Conservation (phyloP, 1,140 invertebrate species). For the Drosophila nasuta region DNA sequence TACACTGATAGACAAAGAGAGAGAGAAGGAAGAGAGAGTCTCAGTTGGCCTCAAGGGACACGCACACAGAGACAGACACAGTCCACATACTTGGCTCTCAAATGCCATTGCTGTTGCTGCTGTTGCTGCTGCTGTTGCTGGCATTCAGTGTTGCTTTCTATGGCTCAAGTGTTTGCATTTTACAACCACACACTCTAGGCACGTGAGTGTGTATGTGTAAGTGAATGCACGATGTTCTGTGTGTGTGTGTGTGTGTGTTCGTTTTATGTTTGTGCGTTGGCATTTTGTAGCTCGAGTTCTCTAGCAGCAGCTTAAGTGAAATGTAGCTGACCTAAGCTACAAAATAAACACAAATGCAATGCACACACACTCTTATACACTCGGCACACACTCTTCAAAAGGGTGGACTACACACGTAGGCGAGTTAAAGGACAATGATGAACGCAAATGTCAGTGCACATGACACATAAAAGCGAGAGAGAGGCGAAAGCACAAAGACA, state of each 20-base stretch:
- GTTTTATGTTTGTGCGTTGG: slow-evolving; percentile 54
- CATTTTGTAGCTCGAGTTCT: slow-evolving; percentile 50
- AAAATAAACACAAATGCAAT: slow-evolving; percentile 65
- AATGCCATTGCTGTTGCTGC: slow-evolving; percentile 21
- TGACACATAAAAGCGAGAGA: slow-evolving; percentile 19
- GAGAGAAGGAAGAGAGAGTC: not conserved
- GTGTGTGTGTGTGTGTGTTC: slow-evolving; percentile 33
- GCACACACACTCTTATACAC: slow-evolving; percentile 17
- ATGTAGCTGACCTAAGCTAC: slow-evolving; percentile 79
- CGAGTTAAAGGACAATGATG: slow-evolving; percentile 35
- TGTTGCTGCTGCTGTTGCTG: slow-evolving; percentile 39
- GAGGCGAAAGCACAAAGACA: not conserved
- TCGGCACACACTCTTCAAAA: slow-evolving; percentile 8
- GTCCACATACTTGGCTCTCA: slow-evolving; percentile 8
- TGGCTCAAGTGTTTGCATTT: slow-evolving; percentile 80
- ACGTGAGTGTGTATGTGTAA: slow-evolving; percentile 29
- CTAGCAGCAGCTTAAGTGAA: slow-evolving; percentile 68
- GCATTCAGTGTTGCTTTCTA: slow-evolving; percentile 65
- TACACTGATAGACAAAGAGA: not conserved
- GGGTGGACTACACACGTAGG: slow-evolving; percentile 15
- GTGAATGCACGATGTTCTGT: no score
- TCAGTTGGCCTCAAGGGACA: not conserved
- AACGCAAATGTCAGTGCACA: slow-evolving; percentile 48
- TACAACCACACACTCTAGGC: slow-evolving; percentile 62
- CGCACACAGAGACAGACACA: slow-evolving; percentile 1